A percentile compares a stretch with the other conserved stretches of the same genome.
Conservation (phyloP, 2,113 vertebrate species). For the Chlamydotis undulata region DNA sequence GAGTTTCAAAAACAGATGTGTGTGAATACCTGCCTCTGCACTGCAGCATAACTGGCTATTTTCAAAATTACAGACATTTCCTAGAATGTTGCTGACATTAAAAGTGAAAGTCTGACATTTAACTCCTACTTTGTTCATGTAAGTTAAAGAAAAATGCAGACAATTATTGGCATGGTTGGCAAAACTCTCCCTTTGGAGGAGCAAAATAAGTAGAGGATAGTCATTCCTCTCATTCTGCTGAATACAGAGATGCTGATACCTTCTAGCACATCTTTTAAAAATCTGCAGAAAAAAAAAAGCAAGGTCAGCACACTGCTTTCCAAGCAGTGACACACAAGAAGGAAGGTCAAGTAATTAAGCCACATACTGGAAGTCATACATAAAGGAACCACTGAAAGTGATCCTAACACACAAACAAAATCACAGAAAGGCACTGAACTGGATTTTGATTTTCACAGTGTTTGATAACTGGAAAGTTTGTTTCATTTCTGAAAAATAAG, state of each 20-base stretch:
- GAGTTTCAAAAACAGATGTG: neutral
- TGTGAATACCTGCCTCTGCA: neutral
- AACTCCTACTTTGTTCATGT: neutral
- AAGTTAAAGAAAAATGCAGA: neutral
- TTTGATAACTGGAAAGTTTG: neutral
- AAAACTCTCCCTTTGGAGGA: neutral
- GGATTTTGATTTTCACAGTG: neutral
- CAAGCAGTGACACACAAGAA: neutral
- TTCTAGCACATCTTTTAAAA: neutral
- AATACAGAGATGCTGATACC: neutral
- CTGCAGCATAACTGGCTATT: neutral
- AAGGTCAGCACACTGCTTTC: neutral
- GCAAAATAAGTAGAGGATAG: neutral
- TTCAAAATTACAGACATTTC: neutral
- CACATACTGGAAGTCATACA: neutral
- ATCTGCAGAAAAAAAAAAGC: neutral
- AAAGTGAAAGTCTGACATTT: neutral
- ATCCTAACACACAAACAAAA: neutral
- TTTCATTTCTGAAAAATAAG: conserved; percentile 51
- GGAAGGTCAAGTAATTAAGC: neutral
- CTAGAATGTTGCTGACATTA: neutral
- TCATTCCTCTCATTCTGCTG: neutral
- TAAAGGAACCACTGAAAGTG: neutral
- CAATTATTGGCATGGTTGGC: neutral
- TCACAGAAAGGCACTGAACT: neutral